Evolutionary conservation across 2,113 vertebrate genomes (phyloP), one percentile per base, ranked within the genome.

Genomic region (Poicephalus gulielmi): DNA sequence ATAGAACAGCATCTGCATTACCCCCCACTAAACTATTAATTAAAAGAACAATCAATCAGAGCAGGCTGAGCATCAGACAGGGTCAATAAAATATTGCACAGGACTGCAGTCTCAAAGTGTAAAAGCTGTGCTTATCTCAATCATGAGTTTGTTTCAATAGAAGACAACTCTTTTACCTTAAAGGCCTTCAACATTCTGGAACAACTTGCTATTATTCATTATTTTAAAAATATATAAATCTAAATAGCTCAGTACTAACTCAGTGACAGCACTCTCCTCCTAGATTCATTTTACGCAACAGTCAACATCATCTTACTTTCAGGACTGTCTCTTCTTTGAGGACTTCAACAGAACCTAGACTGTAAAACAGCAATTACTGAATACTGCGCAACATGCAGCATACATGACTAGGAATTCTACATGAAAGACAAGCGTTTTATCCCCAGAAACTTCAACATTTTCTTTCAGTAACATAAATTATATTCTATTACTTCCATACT

Each of bases 21-120:
- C 6, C 39, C 66, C 30, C 43, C 24, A 76, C 68, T 68, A 83
- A 55, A 71, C 17, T 88, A 93, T 69, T 92, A 96, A 96, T 93
- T 94, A 95, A 83, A 94, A 95, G 46, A 75, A 80, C 43, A 70
- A 92, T 81, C 64, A 81, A 77, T 90, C 92, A 10, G 30, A 92
- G 14, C 23, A 92, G 88, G 55, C 46, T 60, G 43, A 93, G 81
- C 68, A 92, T 47, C 30, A 76, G 50, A 35, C 30, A 88, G 39
- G 37, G 60, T 88, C 75, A 88, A 80, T 55, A 92, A 92, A 86
- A 95, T 22, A 78, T 22, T 81, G 66, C 62, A 68, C 0, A 88
- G 39, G 24, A 77, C 53, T 77, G 50, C n/a, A 49, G 16, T 39
- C 71, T 60, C 27, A 57, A 75, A 62, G 50, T 35, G 79, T 2